phyloP scores from a whole-genome alignment of 2,888 invertebrate species.

The Biston stratarius region DNA sequence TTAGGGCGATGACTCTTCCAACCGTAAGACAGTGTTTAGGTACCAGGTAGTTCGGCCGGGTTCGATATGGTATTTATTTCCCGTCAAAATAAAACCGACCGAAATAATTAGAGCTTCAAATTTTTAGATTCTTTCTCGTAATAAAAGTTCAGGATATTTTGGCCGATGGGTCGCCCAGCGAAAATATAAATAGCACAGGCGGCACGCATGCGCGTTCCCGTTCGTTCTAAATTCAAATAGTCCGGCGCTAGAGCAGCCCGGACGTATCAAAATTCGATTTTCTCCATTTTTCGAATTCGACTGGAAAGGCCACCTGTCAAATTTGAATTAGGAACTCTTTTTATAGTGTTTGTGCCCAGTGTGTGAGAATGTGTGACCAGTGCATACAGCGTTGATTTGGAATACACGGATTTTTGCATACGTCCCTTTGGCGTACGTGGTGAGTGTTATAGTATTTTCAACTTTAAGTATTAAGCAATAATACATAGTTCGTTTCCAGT shows the following conservation, averaged over 20 bases:
- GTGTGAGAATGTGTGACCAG: conserved; percentile 78
- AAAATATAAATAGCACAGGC: conserved; percentile 73
- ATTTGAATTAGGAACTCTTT: conserved; percentile 45
- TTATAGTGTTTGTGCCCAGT: conserved; percentile 55
- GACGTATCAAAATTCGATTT: conserved; percentile 64
- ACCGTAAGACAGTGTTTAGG: conserved; percentile 6
- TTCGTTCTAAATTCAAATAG: conserved; percentile 73
- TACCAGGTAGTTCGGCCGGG: conserved; percentile 51
- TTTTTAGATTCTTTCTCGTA: not conserved
- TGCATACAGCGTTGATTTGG: conserved; percentile 71
- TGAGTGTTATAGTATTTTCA: conserved; percentile 49
- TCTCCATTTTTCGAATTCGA: conserved; percentile 63
- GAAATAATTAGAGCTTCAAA: conserved; percentile 27
- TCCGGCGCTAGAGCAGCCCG: conserved; percentile 75
- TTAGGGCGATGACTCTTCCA: conserved; percentile 23
- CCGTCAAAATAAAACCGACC: conserved; percentile 56
- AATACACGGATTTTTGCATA: conserved; percentile 59
- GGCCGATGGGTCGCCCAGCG: conserved; percentile 67
- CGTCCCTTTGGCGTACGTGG: conserved; percentile 59
- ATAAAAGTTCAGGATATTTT: conserved; percentile 50
- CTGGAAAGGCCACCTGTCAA: conserved; percentile 75
- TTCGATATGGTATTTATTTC: conserved; percentile 56
- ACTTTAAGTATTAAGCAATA: conserved; percentile 33
- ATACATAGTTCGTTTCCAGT: conserved; percentile 24
- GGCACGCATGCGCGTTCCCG: conserved; percentile 62